phyloP scores from a whole-genome alignment of 2,113 vertebrate genomes.

The Lepus timidus region DNA sequence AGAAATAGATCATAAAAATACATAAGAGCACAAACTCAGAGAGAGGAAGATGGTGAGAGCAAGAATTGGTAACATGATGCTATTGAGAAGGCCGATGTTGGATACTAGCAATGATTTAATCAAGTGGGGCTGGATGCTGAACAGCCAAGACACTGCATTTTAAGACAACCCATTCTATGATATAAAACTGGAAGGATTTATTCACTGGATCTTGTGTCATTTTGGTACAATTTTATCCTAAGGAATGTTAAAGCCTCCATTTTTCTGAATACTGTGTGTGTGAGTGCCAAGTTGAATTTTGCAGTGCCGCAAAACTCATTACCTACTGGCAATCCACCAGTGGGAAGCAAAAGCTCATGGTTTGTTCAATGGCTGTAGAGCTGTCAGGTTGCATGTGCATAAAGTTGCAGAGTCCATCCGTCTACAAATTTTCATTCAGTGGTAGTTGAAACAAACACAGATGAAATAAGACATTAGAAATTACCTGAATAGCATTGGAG shows the following conservation, averaged over 20 bases:
- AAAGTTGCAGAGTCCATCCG: neutral
- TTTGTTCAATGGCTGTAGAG: neutral
- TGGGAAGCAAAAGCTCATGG: neutral
- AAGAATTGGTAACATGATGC: neutral
- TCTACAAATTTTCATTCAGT: neutral
- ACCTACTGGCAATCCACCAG: fast-evolving
- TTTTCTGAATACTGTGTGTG: neutral
- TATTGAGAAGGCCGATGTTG: neutral
- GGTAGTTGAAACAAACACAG: neutral
- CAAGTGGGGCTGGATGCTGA: neutral
- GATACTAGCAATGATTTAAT: neutral
- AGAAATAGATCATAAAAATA: too few species aligned
- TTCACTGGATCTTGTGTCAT: neutral
- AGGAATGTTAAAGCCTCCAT: neutral
- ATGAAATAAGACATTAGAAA: neutral
- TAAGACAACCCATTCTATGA: neutral
- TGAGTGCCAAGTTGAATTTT: neutral
- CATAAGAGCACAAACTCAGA: neutral
- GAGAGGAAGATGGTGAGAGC: neutral
- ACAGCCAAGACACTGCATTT: neutral
- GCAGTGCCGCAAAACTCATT: neutral
- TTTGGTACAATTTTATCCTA: neutral
- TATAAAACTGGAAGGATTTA: neutral
- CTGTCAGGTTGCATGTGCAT: neutral
- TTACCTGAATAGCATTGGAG: neutral